Conservation (phyloP, 2,797 vertebrate genomes). For the Notolabrus celidotus region DNA sequence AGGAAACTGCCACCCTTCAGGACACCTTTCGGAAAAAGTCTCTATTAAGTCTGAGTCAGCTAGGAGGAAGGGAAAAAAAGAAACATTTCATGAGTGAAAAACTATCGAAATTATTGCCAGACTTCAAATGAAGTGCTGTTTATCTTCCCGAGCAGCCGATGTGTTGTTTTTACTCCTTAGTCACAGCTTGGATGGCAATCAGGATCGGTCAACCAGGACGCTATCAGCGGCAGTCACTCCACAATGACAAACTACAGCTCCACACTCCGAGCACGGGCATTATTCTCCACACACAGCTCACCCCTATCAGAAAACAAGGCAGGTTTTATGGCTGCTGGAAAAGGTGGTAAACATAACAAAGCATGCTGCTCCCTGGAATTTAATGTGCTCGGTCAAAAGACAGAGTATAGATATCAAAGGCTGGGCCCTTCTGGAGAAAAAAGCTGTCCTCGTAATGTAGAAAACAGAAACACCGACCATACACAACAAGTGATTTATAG, state of each 20-base stretch:
- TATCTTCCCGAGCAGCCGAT: slow-evolving; percentile 72
- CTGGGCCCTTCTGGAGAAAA: slow-evolving; percentile 33
- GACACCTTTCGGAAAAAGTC: slow-evolving; percentile 78
- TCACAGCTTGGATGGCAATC: slow-evolving; percentile 75
- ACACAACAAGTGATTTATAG: slow-evolving; percentile 71
- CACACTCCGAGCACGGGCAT: slow-evolving; percentile 51
- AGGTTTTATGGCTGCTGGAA: slow-evolving; percentile 77
- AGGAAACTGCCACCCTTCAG: slow-evolving; percentile 79
- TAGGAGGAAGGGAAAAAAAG: slow-evolving; percentile 7
- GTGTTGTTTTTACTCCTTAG: slow-evolving; percentile 77
- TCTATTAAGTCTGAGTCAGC: slow-evolving; percentile 77
- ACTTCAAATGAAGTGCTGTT: slow-evolving; percentile 80
- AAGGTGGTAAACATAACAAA: slow-evolving; percentile 80
- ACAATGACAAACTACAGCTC: slow-evolving; percentile 69
- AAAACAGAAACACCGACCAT: slow-evolving; percentile 49
- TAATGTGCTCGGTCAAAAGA: slow-evolving; percentile 74
- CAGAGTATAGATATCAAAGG: slow-evolving; percentile 78
- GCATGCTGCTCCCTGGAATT: slow-evolving; percentile 68
- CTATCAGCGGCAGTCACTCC: slow-evolving; percentile 73
- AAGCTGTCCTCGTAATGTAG: slow-evolving; percentile 57
- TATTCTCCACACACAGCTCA: slow-evolving; percentile 67
- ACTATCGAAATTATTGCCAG: slow-evolving; percentile 73
- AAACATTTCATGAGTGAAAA: slow-evolving; percentile 69
- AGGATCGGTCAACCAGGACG: slow-evolving; percentile 74
- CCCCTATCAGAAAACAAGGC: slow-evolving; percentile 77